Base-by-base conservation (phyloP, 2,797 vertebrate genomes). In the Karalla daura region DNA sequence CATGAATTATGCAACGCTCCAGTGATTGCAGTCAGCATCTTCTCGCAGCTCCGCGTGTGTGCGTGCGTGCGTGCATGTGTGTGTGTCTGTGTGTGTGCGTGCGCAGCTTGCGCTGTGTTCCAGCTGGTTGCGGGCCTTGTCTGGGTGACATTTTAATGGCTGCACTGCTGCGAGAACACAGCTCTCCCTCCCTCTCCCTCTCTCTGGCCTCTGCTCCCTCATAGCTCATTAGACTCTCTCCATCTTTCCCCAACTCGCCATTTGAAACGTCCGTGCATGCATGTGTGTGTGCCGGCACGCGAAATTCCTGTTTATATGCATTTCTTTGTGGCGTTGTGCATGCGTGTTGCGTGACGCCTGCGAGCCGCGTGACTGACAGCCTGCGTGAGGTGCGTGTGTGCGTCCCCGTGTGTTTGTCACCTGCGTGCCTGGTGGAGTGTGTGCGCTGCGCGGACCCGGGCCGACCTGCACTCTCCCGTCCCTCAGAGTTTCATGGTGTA, bases 81-180 rank as follows among this genome's bases (percentile, higher is more conserved):
- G n/a, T n/a, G n/a, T n/a, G n/a, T n/a, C n/a, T n/a, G n/a, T n/a
- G n/a, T 59, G 40, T 56, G 33, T 61, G 33, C 3, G 45, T 21
- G 50, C 25, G 36, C 70, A 18, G 17, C 51, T 78, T 58, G 58
- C 67, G 80, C 40, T 62, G 79, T 50, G 67, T 79, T 86, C 73
- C 80, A 76, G 85, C 87, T 86, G 85, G 81, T 85, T 74, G 67
- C 60, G 45, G 83, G 75, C 64, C 85, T 82, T 67, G 77, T 90
- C 65, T 80, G 68, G 63, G 79, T 86, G 87, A 88, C 85, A 81
- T 83, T 88, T 88, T 89, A 88, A 86, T 90, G 85, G 85, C 71
- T 84, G 80, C 70, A 76, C 78, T 56, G 78, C 81, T 85, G 76
- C 7, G 69, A 74, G 77, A 84, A 77, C 83, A 86, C 58, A 74